Base-by-base conservation (phyloP, 2,888 invertebrate species). In the Eubasilissa splendida region DNA sequence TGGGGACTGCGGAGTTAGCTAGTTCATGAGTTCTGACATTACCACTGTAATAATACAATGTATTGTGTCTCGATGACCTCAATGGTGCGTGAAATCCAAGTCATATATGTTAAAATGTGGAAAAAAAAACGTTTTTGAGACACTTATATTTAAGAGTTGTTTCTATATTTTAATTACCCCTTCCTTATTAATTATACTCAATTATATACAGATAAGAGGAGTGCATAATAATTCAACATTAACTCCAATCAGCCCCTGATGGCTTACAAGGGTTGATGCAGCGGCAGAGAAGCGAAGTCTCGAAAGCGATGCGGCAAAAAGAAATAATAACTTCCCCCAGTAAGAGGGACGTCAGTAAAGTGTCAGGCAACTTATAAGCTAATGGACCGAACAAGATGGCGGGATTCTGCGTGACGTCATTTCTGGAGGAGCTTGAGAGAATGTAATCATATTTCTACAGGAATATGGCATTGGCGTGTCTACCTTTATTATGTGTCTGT, bases 321-420 rank as follows among this genome's bases (percentile, higher is more conserved):
- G 52, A 68, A n/a, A n/a, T 50, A 14, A 66, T 68, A 68, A 68
- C 50, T 31, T 33, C 58, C 31, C 56, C 58, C 54, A 22, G 68
- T 68, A 68, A 68, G 68, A 22, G 70, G 53, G 31, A 22, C 71
- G 71, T 56, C 71, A 73, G 56, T 73, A 58, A 73, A 73, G 71
- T 73, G 71, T 56, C 71, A 56, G 56, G 42, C 54, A 42, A 56
- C 71, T 56, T 73, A 73, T 73, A 73, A 73, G 56, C 71, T 73
- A 73, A 73, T 73, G 71, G 71, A 73, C 56, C 56, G 33, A 56
- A 14, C 53, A 54, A 54, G 70, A 54, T 31, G 70, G 71, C 42
- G 31, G 68, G 68, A 63, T 31, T 22, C 70, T 53, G 22, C 22
- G 33, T 73, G 71, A 42, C 22, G 56, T 73, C 71, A 73, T 53